Conservation (phyloP, 2,888 invertebrate species). For the Caenorhabditis angaria region DNA sequence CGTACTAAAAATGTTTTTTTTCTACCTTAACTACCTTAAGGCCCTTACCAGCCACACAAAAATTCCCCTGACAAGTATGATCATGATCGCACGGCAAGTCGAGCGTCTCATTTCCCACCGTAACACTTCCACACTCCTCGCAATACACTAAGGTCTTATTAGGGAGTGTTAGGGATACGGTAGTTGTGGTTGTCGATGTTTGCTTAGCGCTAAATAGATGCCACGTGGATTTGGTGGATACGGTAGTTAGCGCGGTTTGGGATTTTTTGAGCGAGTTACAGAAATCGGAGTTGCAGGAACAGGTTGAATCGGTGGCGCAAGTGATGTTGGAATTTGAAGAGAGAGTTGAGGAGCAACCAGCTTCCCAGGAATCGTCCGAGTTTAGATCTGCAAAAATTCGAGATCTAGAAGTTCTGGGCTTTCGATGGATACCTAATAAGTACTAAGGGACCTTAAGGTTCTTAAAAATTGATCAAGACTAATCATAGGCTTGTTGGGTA, state of each 20-base stretch:
- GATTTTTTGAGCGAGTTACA: conserved; percentile 31
- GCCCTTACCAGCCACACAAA: conserved; percentile 46
- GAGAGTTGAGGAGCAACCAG: conserved; percentile 23
- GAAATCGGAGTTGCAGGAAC: conserved; percentile 34
- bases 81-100: conserved; percentile 44
- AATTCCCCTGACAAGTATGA: conserved; percentile 45
- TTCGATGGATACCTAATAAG: too few relatives aligned
- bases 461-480: too few relatives aligned
- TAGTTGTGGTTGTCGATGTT: too few relatives aligned
- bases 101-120: conserved; percentile 26
- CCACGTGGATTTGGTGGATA: not conserved
- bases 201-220: too few relatives aligned
- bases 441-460: too few relatives aligned
- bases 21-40: not conserved
- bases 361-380: conserved; percentile 21
- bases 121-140: conserved; percentile 49
- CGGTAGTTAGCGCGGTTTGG: conserved; percentile 12
- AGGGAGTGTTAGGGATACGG: conserved; percentile 13
- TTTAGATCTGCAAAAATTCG: conserved; percentile 14
- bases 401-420: not conserved
- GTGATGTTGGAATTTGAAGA: conserved; percentile 19
- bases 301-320: conserved; percentile 16
- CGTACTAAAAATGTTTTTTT: conserved; percentile 21
- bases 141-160: conserved; percentile 29
- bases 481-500: too few relatives aligned